Conservation (phyloP, 2,888 invertebrate genomes). For the Phymatocera aterrima region DNA sequence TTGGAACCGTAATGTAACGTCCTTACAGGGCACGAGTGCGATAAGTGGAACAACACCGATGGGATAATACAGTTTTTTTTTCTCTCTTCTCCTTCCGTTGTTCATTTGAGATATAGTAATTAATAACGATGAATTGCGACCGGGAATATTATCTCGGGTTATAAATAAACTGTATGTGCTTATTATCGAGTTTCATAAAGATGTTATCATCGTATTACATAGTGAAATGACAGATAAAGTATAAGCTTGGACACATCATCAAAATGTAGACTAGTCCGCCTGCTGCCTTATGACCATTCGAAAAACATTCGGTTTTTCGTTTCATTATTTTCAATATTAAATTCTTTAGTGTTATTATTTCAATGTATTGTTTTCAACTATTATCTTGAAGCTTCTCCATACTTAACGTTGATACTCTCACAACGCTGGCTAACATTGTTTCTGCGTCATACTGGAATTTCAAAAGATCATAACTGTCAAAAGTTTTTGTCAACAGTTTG, state of each 20-base stretch:
- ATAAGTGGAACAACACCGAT: conserved; percentile 42
- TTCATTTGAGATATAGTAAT: conserved; percentile 6
- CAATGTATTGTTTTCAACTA: not conserved
- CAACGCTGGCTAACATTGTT: not conserved
- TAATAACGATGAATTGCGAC: conserved; percentile 22
- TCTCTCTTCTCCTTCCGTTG: too few species aligned
- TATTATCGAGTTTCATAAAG: conserved; percentile 14
- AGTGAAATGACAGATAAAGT: conserved; percentile 45
- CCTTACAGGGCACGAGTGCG: conserved; percentile 36
- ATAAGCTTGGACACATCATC: conserved; percentile 60
- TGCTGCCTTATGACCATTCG: conserved; percentile 63
- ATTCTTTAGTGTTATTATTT: not conserved
- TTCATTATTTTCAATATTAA: conserved; percentile 17
- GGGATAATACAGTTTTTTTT: conserved; percentile 22
- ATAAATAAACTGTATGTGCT: conserved; percentile 3
- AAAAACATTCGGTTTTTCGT: conserved; percentile 65
- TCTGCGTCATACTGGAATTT: not conserved
- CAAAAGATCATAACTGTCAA: not conserved
- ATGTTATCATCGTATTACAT: conserved; percentile 25
- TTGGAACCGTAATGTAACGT: conserved; percentile 16
- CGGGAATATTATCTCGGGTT: not conserved
- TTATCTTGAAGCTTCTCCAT: not conserved
- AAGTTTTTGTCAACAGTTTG: conserved; percentile 10
- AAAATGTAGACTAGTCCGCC: conserved; percentile 63
- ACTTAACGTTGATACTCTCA: not conserved